Percentiles rank a stretch among this genome's conserved stretches.
phyloP scores from a whole-genome alignment of 1,140 invertebrate species.

The Heliconius melpomene region DNA sequence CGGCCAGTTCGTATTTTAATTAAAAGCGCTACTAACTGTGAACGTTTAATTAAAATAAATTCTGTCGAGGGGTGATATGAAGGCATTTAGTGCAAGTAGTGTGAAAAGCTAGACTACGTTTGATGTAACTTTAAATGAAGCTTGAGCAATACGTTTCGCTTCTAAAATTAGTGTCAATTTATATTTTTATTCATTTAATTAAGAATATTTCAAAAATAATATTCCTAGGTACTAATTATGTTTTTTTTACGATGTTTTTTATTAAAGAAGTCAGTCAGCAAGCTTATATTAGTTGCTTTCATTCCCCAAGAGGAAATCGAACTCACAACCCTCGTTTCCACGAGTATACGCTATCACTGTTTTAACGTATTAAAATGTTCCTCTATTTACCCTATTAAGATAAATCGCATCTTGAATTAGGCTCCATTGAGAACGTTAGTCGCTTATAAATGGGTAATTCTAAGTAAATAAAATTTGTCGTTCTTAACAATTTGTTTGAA shows the following conservation, averaged over 20 bases:
- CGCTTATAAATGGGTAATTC: slow-evolving; percentile 25
- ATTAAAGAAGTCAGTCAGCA: background rate
- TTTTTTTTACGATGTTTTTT: no score
- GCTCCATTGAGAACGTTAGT: slow-evolving; percentile 27
- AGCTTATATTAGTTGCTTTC: background rate
- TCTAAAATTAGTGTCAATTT: background rate
- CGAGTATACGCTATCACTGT: no score
- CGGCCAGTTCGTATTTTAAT: slow-evolving; percentile 33
- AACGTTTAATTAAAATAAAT: slow-evolving; percentile 41
- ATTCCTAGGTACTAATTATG: no score
- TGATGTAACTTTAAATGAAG: slow-evolving; percentile 7
- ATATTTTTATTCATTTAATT: background rate
- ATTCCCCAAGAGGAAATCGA: no score
- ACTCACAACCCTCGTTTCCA: background rate
- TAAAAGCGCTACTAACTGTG: slow-evolving; percentile 35
- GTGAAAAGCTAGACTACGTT: background rate
- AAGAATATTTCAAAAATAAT: background rate
- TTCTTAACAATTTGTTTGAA: slow-evolving; percentile 13
- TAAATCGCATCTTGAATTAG: slow-evolving; percentile 34
- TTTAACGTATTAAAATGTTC: background rate
- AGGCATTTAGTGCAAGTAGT: slow-evolving; percentile 25
- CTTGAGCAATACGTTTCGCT: background rate
- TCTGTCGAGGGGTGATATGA: slow-evolving; percentile 17
- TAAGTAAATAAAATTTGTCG: slow-evolving; percentile 14
- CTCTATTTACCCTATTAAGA: slow-evolving; percentile 28